These are phyloP conservation scores for Triplophysa bombifrons DNA, from an alignment of 2,797 vertebrate genomes.

Conservation along the genomic window DNA sequence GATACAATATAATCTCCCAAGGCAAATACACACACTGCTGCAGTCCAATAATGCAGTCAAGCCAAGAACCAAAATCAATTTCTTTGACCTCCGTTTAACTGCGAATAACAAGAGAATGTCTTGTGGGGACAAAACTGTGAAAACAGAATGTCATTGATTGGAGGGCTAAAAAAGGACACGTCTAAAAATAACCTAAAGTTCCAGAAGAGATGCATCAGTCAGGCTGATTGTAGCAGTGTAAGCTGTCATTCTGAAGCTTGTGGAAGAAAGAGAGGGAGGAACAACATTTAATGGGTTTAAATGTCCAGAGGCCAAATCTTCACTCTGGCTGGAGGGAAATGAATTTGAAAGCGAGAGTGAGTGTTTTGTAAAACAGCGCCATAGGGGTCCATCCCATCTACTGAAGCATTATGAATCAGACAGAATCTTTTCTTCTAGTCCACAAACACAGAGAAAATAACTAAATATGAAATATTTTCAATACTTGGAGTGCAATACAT, in stretches of 20 bases:
- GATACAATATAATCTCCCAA: slow-evolving; percentile 25
- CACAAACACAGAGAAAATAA: background rate
- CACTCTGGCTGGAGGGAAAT: slow-evolving; percentile 23
- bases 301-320: slow-evolving; percentile 38
- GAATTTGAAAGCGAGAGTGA: slow-evolving; percentile 12
- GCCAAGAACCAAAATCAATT: slow-evolving; percentile 20
- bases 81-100: slow-evolving; percentile 27
- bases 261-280: slow-evolving; percentile 36
- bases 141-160: slow-evolving; percentile 44
- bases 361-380: slow-evolving; percentile 32
- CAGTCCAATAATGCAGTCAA: slow-evolving; percentile 20
- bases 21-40: background rate
- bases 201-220: slow-evolving; percentile 32
- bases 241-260: slow-evolving; percentile 29
- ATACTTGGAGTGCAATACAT: background rate
- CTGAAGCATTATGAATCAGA: slow-evolving; percentile 26
- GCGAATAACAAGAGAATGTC: slow-evolving; percentile 21
- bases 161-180: slow-evolving; percentile 27
- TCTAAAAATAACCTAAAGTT: slow-evolving; percentile 21
- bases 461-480: background rate
- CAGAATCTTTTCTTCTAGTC: background rate
- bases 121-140: slow-evolving; percentile 32
- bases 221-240: slow-evolving; percentile 17
- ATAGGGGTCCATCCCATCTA: slow-evolving; percentile 6
- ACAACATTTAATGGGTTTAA: slow-evolving; percentile 33